A percentile compares a stretch with the other conserved stretches of the same genome.
phyloP scores from a whole-genome alignment of 1,140 invertebrate genomes.

The Platyscapa corneri region DNA sequence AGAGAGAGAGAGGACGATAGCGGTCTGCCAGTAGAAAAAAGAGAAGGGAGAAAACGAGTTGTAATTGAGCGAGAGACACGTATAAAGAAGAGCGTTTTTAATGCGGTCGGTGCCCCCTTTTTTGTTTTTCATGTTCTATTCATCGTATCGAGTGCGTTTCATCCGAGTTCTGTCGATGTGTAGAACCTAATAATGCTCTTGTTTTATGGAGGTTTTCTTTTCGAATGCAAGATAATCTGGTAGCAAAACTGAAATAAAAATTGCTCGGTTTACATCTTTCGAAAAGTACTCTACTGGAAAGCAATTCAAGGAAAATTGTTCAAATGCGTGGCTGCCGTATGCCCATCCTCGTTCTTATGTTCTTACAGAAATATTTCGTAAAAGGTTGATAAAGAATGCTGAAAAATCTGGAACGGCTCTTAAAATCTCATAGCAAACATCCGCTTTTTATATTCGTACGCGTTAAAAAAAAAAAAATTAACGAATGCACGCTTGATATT shows the following conservation, averaged over 20 bases:
- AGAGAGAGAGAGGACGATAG: neutral
- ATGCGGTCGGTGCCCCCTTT: slow-evolving; percentile 24
- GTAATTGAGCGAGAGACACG: slow-evolving; percentile 5
- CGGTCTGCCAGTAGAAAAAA: too few species aligned
- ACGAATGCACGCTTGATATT: neutral
- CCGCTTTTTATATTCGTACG: neutral
- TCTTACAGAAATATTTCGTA: neutral
- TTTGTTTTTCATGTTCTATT: neutral
- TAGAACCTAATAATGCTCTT: neutral
- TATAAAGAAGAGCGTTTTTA: neutral
- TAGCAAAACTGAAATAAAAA: too few species aligned
- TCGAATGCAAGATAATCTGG: neutral
- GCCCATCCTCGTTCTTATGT: neutral
- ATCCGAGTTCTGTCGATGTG: neutral
- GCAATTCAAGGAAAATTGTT: neutral
- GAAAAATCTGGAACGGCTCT: neutral
- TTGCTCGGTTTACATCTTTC: too few species aligned
- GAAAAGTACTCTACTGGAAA: neutral
- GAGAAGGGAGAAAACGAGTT: neutral
- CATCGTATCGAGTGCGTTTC: neutral
- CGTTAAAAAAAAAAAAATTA: too few species aligned
- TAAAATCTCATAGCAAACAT: neutral
- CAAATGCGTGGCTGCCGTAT: neutral
- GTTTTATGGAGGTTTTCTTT: neutral
- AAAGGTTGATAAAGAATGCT: neutral